phyloP scores from a whole-genome alignment of 2,797 vertebrate genomes.

The Pipistrellus kuhlii region DNA sequence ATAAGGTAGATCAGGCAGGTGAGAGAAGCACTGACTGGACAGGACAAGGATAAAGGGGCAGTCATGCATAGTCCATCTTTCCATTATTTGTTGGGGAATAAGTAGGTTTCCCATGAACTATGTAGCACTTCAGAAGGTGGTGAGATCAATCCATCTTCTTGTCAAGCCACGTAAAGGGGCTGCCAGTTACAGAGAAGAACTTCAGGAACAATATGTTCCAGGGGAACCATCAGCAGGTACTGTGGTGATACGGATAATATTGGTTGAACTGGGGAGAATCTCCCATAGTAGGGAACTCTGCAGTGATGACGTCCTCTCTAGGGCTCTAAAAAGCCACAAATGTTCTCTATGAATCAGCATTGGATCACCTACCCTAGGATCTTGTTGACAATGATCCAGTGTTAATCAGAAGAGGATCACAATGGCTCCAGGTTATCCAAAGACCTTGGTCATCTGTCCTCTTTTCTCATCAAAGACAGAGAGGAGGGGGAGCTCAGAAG shows the following conservation, averaged over 20 bases:
- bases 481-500: not conserved
- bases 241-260: not conserved
- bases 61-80: not conserved
- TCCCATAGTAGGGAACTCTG: not conserved
- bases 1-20: not conserved
- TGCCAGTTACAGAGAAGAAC: not conserved
- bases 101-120: not conserved
- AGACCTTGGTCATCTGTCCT: not conserved
- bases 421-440: not conserved
- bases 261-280: not conserved
- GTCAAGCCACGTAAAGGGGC: not conserved
- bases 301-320: not conserved
- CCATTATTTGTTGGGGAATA: not conserved
- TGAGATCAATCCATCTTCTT: not conserved
- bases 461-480: not conserved
- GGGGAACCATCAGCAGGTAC: not conserved
- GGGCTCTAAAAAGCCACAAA: not conserved
- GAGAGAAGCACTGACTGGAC: not conserved
- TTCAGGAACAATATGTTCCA: not conserved
- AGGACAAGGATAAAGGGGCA: not conserved
- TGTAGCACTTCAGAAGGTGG: not conserved
- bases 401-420: not conserved
- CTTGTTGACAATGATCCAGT: not conserved
- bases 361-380: not conserved
- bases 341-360: not conserved